Evolutionary conservation across 2,113 vertebrate species (phyloP).

Genomic region (Cavia porcellus): DNA sequence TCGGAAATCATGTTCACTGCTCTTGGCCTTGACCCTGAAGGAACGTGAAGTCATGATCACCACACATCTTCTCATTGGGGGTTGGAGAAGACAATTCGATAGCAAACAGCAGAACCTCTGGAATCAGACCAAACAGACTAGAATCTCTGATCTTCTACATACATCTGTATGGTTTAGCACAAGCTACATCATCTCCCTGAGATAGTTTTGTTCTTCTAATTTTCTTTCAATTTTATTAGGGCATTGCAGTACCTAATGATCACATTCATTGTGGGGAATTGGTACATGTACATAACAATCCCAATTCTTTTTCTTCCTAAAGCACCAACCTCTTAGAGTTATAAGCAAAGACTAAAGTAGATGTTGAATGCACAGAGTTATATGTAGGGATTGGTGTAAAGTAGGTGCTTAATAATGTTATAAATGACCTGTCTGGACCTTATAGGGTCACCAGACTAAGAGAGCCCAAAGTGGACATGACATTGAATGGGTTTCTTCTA

Average conservation of each 20-base stretch:
- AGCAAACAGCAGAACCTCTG: background rate
- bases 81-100: background rate
- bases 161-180: background rate
- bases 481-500: background rate
- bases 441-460: background rate
- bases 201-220: background rate
- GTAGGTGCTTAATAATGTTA: background rate
- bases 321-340: background rate
- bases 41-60: background rate
- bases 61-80: background rate
- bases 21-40: background rate
- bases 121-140: background rate
- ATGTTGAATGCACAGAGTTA: background rate
- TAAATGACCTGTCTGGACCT: background rate
- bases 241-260: background rate
- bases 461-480: background rate
- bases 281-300: background rate
- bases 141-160: background rate
- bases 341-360: background rate
- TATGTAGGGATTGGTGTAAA: background rate
- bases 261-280: background rate
- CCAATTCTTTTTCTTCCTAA: background rate
- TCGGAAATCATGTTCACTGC: background rate
- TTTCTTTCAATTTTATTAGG: background rate
- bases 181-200: background rate